Conservation (phyloP, 2,888 invertebrate species). For the Hypselothyrea guttata region DNA sequence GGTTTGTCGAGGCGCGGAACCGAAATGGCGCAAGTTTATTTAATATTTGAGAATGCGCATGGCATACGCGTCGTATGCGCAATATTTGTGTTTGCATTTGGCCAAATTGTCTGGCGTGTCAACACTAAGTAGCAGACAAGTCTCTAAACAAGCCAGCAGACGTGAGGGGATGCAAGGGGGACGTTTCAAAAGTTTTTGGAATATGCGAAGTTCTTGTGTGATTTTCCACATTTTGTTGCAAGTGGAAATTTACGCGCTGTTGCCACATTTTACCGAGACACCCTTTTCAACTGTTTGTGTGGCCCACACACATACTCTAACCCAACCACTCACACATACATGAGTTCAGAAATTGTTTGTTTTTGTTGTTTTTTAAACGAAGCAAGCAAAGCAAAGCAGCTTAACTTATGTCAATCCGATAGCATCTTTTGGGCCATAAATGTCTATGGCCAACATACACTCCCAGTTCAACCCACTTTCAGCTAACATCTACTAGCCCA, state of each 20-base stretch:
- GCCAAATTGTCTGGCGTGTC: conserved; percentile 80
- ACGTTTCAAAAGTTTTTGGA: conserved; percentile 52
- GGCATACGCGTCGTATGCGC: conserved; percentile 48
- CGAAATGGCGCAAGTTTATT: conserved; percentile 74
- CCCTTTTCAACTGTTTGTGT: conserved; percentile 55
- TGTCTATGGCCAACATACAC: conserved; percentile 52
- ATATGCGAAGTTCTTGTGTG: conserved; percentile 44
- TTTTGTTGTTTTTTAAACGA: conserved; percentile 49
- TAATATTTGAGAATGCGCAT: conserved; percentile 59
- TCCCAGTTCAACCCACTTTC: neutral
- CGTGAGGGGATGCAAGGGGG: neutral
- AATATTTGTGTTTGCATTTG: conserved; percentile 75
- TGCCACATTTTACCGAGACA: conserved; percentile 56
- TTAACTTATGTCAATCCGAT: conserved; percentile 77
- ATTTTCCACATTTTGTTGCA: conserved; percentile 50
- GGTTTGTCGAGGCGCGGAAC: conserved; percentile 57
- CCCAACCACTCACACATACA: conserved; percentile 12
- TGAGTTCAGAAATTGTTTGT: conserved; percentile 34
- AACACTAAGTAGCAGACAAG: conserved; percentile 79
- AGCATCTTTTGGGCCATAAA: conserved; percentile 69
- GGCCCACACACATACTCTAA: conserved; percentile 22
- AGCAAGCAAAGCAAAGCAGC: conserved; percentile 67
- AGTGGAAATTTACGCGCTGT: conserved; percentile 56
- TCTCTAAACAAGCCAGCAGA: conserved; percentile 31
- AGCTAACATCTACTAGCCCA: neutral